These are phyloP conservation scores for Sphenopsis melanotis DNA, from an alignment of 2,797 vertebrate genomes.

Conservation along the genomic window DNA sequence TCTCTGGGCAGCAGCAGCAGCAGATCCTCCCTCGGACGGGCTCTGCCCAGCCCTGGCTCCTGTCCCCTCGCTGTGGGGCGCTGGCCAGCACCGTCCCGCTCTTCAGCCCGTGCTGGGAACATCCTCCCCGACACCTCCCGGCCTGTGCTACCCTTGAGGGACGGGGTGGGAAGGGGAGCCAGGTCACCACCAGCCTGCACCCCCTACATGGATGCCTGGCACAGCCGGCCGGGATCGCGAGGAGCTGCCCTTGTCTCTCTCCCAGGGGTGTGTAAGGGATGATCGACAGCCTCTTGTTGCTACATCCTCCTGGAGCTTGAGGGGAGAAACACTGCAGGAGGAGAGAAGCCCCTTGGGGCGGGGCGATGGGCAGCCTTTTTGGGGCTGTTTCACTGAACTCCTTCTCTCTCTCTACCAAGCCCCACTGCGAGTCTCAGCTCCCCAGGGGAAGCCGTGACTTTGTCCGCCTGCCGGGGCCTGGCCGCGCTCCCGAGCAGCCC, in stretches of 20 bases:
- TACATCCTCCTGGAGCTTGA: not conserved
- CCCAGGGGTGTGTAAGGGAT: not conserved
- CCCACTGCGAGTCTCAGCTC: not conserved
- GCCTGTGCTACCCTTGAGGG: not conserved
- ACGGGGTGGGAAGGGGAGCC: accelerated
- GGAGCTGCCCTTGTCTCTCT: not conserved
- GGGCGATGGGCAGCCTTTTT: not conserved
- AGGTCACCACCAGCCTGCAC: not conserved
- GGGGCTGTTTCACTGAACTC: not conserved
- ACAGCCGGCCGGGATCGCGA: not conserved
- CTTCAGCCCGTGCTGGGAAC: not conserved
- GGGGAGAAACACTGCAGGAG: not conserved
- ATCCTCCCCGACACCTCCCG: not conserved
- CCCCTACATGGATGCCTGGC: accelerated
- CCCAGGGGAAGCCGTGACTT: not conserved
- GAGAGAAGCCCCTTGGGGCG: not conserved
- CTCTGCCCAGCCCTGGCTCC: not conserved
- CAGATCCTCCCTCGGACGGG: not conserved
- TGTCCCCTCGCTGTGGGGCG: not conserved
- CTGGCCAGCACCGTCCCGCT: not conserved
- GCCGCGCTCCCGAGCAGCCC: not conserved
- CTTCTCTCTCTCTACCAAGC: not conserved
- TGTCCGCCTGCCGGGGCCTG: not conserved
- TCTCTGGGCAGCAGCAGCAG: not conserved
- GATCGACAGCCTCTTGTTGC: not conserved